Evolutionary conservation across 2,113 vertebrate genomes (phyloP).

Genomic region (Gila orcuttii): DNA sequence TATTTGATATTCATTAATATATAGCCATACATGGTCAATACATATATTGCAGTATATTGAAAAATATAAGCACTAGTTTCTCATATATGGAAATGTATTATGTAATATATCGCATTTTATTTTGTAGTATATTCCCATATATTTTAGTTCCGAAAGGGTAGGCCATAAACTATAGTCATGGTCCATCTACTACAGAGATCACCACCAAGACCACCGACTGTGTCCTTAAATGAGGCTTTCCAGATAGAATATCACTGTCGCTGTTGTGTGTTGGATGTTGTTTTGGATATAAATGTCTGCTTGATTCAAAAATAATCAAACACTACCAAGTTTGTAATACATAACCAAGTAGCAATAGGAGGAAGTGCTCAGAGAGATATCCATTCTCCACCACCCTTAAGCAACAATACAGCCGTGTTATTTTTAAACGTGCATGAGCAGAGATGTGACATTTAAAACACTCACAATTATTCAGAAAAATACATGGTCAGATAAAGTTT

Average conservation of each 20-base stretch:
- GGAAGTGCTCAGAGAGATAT: slow-evolving; percentile 17
- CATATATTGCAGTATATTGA: no score
- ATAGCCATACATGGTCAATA: no score
- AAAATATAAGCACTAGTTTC: no score
- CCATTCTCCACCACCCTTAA: background rate
- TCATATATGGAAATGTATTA: no score
- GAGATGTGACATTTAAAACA: background rate
- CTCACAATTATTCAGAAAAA: background rate
- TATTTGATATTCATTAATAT: no score
- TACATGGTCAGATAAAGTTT: slow-evolving; percentile 13
- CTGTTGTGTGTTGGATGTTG: background rate
- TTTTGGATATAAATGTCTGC: slow-evolving; percentile 1
- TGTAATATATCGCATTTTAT: no score
- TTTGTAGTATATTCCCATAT: no score
- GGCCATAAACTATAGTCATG: background rate
- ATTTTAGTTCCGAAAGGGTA: no score
- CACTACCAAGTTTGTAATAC: background rate
- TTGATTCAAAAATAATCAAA: slow-evolving; percentile 2
- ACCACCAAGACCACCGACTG: background rate
- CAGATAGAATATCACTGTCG: background rate
- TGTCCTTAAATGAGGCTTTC: background rate
- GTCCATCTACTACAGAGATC: background rate
- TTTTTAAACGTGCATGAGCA: background rate
- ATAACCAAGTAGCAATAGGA: background rate
- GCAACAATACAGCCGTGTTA: background rate